These are phyloP conservation scores for Portevinia maculata DNA, from an alignment of 2,888 invertebrate genomes.

Conservation along the genomic window DNA sequence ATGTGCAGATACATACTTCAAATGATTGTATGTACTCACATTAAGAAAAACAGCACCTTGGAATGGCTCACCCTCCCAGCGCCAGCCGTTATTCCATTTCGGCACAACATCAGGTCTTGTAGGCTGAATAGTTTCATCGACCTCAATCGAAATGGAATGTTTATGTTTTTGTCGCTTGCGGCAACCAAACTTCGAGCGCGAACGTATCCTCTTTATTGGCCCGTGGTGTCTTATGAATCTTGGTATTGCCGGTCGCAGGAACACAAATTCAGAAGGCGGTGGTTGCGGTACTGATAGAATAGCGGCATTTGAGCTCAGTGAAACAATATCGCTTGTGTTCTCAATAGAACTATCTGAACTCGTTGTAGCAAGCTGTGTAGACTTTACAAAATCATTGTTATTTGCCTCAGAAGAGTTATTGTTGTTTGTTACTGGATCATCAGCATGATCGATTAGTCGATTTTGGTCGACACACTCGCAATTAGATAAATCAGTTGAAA, in stretches of 20 bases:
- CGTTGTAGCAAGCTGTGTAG: constrained; percentile 8
- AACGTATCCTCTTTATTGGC: constrained; percentile 79
- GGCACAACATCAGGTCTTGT: constrained; percentile 83
- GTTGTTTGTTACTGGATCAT: constrained; percentile 26
- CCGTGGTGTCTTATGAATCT: constrained; percentile 74
- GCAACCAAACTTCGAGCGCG: constrained; percentile 81
- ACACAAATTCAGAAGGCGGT: constrained; percentile 78
- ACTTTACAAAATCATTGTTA: constrained; percentile 54
- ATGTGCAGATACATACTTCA: no score
- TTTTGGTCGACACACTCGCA: constrained; percentile 68
- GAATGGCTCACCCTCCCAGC: constrained; percentile 93
- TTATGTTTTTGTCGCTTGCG: constrained; percentile 80
- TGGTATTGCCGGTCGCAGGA: constrained; percentile 78
- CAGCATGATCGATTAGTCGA: constrained; percentile 20
- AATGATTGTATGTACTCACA: constrained; percentile 84
- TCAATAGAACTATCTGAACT: constrained; percentile 28
- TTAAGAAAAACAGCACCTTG: constrained; percentile 93
- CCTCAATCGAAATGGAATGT: constrained; percentile 80
- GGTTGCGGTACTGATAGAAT: constrained; percentile 48
- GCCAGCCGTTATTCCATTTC: constrained; percentile 96
- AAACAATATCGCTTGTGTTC: constrained; percentile 27
- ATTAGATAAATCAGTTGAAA: constrained; percentile 31
- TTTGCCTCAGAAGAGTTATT: constrained; percentile 62
- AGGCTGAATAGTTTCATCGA: constrained; percentile 83
- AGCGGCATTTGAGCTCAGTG: constrained; percentile 46